Conservation (phyloP, 2,888 invertebrate species). For the Pycnomerus fuliginosus region DNA sequence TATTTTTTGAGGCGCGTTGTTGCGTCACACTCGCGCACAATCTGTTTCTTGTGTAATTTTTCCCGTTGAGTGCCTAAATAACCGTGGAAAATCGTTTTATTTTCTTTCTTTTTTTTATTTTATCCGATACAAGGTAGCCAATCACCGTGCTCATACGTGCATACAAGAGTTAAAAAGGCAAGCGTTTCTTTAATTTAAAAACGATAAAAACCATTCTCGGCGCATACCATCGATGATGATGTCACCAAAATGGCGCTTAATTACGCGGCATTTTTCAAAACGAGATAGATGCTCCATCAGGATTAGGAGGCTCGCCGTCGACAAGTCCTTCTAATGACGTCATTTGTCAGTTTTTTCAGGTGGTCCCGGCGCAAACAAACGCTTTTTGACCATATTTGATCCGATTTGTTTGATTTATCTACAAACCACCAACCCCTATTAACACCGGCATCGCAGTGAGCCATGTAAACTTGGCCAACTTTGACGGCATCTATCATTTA, state of each 20-base stretch:
- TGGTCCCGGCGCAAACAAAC: conserved; percentile 3
- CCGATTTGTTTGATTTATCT: conserved; percentile 18
- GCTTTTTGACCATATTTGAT: conserved; percentile 20
- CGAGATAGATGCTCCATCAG: conserved; percentile 19
- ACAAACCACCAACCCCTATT: conserved; percentile 3
- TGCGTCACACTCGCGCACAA: too few relatives aligned
- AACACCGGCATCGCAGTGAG: conserved; percentile 5
- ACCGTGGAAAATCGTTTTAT: conserved; percentile 21
- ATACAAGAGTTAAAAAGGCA: conserved; percentile 34
- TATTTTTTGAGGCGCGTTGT: too few relatives aligned
- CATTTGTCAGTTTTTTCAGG: conserved; percentile 45
- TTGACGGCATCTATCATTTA: conserved; percentile 37
- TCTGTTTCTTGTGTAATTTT: conserved; percentile 20
- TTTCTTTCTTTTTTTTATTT: conserved; percentile 12
- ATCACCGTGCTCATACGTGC: conserved; percentile 31
- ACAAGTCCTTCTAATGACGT: conserved; percentile 47
- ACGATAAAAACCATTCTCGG: too few relatives aligned
- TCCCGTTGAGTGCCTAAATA: conserved; percentile 22
- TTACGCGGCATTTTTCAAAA: conserved; percentile 18
- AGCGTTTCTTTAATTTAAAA: too few relatives aligned
- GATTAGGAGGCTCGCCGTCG: conserved; percentile 18
- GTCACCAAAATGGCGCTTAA: too few relatives aligned
- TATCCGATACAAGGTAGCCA: conserved; percentile 29
- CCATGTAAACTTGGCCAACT: conserved; percentile 18
- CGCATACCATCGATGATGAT: too few relatives aligned